A percentile compares a stretch with the other conserved stretches of the same genome.
phyloP scores from a whole-genome alignment of 64 coral and sea anemone genomes.

The Acropora tenuis region DNA sequence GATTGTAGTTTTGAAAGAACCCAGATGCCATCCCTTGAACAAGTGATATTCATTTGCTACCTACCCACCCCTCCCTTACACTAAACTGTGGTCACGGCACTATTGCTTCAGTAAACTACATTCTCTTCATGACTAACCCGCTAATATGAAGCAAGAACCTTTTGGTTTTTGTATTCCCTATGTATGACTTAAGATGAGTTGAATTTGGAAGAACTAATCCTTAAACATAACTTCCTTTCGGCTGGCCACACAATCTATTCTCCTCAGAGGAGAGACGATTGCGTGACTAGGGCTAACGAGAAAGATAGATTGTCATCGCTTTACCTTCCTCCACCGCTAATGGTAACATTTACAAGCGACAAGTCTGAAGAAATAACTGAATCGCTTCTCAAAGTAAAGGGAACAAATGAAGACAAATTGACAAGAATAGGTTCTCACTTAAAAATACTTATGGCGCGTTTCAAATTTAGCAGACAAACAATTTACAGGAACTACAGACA shows the following conservation, averaged over 20 bases:
- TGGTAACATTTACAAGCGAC: background rate
- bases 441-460: no score
- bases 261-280: no score
- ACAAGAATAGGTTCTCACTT: no score
- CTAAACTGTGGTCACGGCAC: background rate
- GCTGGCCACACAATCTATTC: no score
- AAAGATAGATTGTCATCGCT: no score
- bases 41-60: background rate
- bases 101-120: constrained; percentile 20
- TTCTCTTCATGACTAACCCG: background rate
- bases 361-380: background rate
- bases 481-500: background rate
- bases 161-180: background rate
- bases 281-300: no score
- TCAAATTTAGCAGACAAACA: background rate
- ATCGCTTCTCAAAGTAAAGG: no score
- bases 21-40: background rate
- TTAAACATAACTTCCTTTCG: background rate
- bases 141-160: constrained; percentile 14
- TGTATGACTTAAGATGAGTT: no score
- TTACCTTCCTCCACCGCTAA: no score
- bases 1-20: background rate
- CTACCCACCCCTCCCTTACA: background rate
- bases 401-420: no score
- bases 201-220: background rate